Base-by-base conservation (phyloP, 2,888 invertebrate genomes). In the Eurois occulta region DNA sequence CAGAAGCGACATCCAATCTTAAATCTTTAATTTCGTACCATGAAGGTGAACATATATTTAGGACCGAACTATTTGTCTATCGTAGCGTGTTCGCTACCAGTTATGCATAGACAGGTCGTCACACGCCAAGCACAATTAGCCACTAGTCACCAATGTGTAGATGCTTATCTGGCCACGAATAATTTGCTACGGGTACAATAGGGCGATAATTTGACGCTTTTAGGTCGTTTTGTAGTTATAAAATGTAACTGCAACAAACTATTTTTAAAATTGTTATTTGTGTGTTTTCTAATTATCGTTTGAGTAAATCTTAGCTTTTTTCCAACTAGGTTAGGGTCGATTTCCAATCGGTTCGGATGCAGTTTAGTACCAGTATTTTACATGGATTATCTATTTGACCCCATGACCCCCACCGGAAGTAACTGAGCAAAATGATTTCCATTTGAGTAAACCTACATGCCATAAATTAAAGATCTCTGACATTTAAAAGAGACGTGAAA, bases 101-200 rank as follows among this genome's bases (percentile, higher is more conserved):
- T 81, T 82, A 85, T 75, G 66, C 48, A 81, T 32, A 65, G 76
- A 72, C 60, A 85, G 83, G 55, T 73, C 64, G 77, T 82, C 84
- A 84, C 84, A 82, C 84, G 78, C 75, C 77, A 77, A 48, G 77
- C 55, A 81, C 81, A 85, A 87, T 87, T 87, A 87, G 86, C 69
- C 24, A 66, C 70, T 68, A 71, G 69, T 76, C 65, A 65, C 78
- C 71, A 64, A 65, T 75, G 77, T 79, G 70, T 81, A 80, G 84
- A 87, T 87, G 78, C 62, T 52, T 87, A 87, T 87, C 87, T 82
- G 72, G 2, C 58, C 82, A 78, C 78, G 81, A 86, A 87, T 86
- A 87, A 86, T 87, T 86, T 87, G 81, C 86, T n/a, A 52, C 66
- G 32, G 48, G 69, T 71, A 74, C 78, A 87, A 82, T 73, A 64